phyloP scores from a whole-genome alignment of 2,113 vertebrate genomes.

The Syngnathus floridae region DNA sequence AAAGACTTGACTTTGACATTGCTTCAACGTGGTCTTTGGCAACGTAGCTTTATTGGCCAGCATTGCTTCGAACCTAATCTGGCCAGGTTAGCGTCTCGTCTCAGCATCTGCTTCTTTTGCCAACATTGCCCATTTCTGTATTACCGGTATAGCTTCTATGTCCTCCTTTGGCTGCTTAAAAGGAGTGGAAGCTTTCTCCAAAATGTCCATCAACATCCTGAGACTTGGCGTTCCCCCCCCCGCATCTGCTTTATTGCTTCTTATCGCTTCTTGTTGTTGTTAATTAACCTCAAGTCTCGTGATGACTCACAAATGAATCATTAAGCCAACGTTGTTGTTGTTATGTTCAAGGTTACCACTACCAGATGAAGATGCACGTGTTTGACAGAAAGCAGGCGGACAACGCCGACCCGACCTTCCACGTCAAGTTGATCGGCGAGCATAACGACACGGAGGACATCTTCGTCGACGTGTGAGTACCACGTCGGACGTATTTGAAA shows the following conservation, averaged over 20 bases:
- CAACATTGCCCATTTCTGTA: neutral
- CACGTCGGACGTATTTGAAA: neutral
- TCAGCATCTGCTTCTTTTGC: neutral
- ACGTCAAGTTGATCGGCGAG: slow-evolving; percentile 78
- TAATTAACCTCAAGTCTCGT: neutral
- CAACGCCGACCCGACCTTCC: slow-evolving; percentile 76
- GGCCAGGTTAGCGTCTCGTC: neutral
- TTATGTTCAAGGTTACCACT: slow-evolving; percentile 81
- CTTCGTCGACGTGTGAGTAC: slow-evolving; percentile 81
- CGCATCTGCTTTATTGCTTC: neutral
- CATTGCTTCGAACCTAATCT: neutral
- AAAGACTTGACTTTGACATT: neutral
- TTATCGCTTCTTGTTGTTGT: neutral
- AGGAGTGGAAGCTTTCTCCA: neutral
- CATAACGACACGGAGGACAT: slow-evolving; percentile 71
- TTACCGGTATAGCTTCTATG: neutral
- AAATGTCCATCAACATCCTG: neutral
- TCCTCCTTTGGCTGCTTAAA: neutral
- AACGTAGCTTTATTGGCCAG: neutral
- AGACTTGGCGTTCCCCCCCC: neutral
- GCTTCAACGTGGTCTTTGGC: neutral
- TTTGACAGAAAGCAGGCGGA: slow-evolving; percentile 78
- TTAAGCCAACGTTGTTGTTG: neutral
- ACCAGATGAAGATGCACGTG: slow-evolving; percentile 96
- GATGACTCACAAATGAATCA: neutral